Percentiles rank a stretch among this genome's conserved stretches.
These are phyloP conservation scores for Nesoenas mayeri DNA, from an alignment of 2,113 vertebrate genomes.

Conservation along the genomic window DNA sequence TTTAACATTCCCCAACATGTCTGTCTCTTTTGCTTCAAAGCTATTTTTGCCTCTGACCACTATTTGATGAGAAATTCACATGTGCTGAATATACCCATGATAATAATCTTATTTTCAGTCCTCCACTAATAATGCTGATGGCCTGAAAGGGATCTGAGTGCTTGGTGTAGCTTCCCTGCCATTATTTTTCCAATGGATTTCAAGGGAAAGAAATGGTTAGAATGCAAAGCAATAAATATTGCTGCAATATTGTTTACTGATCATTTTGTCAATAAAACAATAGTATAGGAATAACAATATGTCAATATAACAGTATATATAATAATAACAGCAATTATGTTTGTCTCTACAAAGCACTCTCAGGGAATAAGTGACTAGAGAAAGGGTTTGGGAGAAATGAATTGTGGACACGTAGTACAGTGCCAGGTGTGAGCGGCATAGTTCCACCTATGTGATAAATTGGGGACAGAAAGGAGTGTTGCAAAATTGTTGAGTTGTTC, in stretches of 20 bases:
- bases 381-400: not conserved
- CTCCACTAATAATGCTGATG: conserved; percentile 16
- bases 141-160: conserved; percentile 14
- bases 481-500: not conserved
- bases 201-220: not conserved
- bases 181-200: conserved; percentile 18
- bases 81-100: conserved; percentile 35
- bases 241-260: not conserved
- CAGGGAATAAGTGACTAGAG: not conserved
- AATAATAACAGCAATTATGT: not conserved
- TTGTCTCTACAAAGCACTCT: not conserved
- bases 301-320: not conserved
- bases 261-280: not conserved
- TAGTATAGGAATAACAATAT: not conserved
- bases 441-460: not conserved
- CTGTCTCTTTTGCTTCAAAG: conserved; percentile 27
- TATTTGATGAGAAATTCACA: conserved; percentile 49
- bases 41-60: conserved; percentile 45
- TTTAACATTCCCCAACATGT: not conserved
- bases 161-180: not conserved
- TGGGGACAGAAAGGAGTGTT: not conserved
- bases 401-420: not conserved
- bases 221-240: not conserved
- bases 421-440: not conserved
- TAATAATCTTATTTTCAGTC: conserved; percentile 42